Conservation (phyloP, 64 coral and sea anemone species). For the Acropora yongei region DNA sequence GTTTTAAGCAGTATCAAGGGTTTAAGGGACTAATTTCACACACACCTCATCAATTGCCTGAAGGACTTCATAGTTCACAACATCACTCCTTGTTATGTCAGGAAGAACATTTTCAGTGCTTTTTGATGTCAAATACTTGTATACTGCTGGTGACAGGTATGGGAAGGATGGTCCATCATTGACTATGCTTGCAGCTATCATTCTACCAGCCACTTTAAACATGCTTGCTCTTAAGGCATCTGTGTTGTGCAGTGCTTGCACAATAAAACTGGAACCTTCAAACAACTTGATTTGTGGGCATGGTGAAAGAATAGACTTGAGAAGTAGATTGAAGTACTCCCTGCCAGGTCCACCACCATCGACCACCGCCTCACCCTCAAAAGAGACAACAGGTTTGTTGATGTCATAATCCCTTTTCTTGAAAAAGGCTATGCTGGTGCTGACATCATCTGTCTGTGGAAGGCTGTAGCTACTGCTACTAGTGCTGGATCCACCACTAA, state of each 20-base stretch:
- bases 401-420: conserved; percentile 48
- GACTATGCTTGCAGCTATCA: conserved; percentile 53
- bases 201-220: conserved; percentile 60
- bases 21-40: not conserved
- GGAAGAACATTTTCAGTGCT: not conserved
- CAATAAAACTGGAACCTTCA: conserved; percentile 24
- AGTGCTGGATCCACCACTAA: not conserved
- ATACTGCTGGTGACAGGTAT: conserved; percentile 13
- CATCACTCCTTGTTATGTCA: conserved; percentile 36
- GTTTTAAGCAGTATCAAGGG: not conserved
- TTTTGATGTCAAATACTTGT: conserved; percentile 24
- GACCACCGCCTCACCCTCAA: conserved; percentile 59
- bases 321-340: conserved; percentile 67
- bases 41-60: conserved; percentile 42
- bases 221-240: conserved; percentile 51
- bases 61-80: conserved; percentile 56
- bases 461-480: not conserved
- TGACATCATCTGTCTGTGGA: conserved; percentile 19
- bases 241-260: conserved; percentile 50
- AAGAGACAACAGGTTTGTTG: conserved; percentile 32
- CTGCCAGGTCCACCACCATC: conserved; percentile 68
- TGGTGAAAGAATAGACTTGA: conserved; percentile 50
- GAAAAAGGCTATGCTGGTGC: conserved; percentile 38
- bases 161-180: conserved; percentile 36
- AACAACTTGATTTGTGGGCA: conserved; percentile 36